These are phyloP conservation scores for Dorcus parallelipipedus DNA, from an alignment of 2,888 invertebrate genomes.

Conservation along the genomic window DNA sequence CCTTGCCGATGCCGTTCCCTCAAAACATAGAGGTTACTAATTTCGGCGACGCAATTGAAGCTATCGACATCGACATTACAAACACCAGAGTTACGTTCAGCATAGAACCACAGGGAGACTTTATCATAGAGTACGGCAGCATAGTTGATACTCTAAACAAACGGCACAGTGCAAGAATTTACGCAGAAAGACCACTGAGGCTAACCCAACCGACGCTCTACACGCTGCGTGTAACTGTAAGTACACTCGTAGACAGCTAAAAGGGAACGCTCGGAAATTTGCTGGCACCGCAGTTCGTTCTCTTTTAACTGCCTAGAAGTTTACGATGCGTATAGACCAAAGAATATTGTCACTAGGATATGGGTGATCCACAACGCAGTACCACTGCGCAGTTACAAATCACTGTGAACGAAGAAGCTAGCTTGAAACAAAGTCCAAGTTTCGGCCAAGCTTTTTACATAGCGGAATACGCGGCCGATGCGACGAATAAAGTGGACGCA, in stretches of 20 bases:
- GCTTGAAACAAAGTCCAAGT: constrained; percentile 50
- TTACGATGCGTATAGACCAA: background rate
- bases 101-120: constrained; percentile 28
- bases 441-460: constrained; percentile 51
- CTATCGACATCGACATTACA: constrained; percentile 55
- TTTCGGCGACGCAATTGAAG: constrained; percentile 46
- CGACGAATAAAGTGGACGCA: background rate
- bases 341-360: constrained; percentile 26
- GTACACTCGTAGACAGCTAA: constrained; percentile 7
- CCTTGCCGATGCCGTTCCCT: constrained; percentile 50
- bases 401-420: constrained; percentile 43
- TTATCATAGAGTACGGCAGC: background rate
- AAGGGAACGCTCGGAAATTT: background rate
- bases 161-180: constrained; percentile 26
- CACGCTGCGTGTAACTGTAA: constrained; percentile 35
- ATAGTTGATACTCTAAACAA: constrained; percentile 18
- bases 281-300: too few relatives aligned
- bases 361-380: constrained; percentile 17
- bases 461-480: constrained; percentile 42
- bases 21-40: constrained; percentile 41
- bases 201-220: constrained; percentile 22
- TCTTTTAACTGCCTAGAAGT: background rate
- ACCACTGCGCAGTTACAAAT: constrained; percentile 38
- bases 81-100: constrained; percentile 38
- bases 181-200: constrained; percentile 21